These are phyloP conservation scores for Chaenogobius annularis DNA, from an alignment of 2,113 vertebrate genomes.

Conservation along the genomic window DNA sequence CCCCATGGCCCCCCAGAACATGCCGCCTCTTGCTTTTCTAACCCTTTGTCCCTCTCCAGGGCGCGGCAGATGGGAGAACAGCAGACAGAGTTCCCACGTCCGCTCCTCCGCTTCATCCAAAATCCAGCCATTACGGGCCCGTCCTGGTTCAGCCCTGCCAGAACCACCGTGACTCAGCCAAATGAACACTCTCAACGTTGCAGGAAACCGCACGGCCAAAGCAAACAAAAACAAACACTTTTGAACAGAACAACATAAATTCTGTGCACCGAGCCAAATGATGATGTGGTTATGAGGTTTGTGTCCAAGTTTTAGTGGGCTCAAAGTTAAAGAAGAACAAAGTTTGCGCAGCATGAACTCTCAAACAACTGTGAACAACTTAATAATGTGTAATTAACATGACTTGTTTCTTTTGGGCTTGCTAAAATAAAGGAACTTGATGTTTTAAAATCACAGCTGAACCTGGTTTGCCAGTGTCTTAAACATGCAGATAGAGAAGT, in stretches of 20 bases:
- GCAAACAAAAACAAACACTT: constrained; percentile 6
- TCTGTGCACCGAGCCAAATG: constrained; percentile 29
- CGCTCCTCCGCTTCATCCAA: constrained; percentile 56
- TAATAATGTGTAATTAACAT: too few species aligned
- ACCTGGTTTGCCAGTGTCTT: too few species aligned
- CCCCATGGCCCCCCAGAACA: constrained; percentile 23
- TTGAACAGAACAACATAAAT: background rate
- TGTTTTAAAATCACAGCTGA: too few species aligned
- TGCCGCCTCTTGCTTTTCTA: constrained; percentile 29
- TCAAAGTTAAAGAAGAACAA: constrained; percentile 13
- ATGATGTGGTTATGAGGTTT: constrained; percentile 53
- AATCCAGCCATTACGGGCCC: constrained; percentile 43
- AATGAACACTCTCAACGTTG: constrained; percentile 32
- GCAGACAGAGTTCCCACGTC: constrained; percentile 69
- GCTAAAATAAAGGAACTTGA: too few species aligned
- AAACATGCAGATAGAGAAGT: too few species aligned
- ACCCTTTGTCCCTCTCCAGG: constrained; percentile 48
- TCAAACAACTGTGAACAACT: too few species aligned
- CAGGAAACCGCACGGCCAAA: constrained; percentile 5
- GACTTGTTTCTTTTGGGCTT: too few species aligned
- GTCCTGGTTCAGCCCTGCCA: constrained; percentile 58
- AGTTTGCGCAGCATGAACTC: too few species aligned
- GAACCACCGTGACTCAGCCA: constrained; percentile 64
- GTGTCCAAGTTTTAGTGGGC: constrained; percentile 22
- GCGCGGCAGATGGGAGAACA: constrained; percentile 72